phyloP scores from a whole-genome alignment of 1,140 invertebrate genomes.

The Heterodera schachtii region DNA sequence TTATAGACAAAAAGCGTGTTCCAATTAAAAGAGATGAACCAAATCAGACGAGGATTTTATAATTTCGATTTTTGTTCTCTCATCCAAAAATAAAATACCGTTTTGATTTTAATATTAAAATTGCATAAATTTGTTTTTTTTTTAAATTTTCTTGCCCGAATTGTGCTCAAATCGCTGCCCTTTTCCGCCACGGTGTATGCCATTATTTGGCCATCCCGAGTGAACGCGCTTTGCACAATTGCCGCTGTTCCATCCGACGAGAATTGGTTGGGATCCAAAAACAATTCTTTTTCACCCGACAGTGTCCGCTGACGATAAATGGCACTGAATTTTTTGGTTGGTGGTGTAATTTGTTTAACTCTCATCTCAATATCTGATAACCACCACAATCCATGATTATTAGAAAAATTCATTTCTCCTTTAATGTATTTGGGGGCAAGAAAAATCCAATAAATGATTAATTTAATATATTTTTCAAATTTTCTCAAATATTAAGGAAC shows the following conservation, averaged over 20 bases:
- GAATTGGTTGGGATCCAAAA: slow-evolving; percentile 88
- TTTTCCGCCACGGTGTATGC: slow-evolving; percentile 87
- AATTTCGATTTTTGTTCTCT: not conserved
- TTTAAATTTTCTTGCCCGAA: slow-evolving; percentile 68
- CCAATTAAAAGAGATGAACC: too few relatives aligned
- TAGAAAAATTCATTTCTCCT: too few relatives aligned
- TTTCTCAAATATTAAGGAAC: too few relatives aligned
- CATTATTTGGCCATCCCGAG: slow-evolving; percentile 84
- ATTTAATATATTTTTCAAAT: too few relatives aligned
- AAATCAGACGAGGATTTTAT: not conserved
- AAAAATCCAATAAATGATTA: too few relatives aligned
- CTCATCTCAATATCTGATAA: not conserved
- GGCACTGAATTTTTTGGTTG: slow-evolving; percentile 74
- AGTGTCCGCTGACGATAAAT: slow-evolving; percentile 85
- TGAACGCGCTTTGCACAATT: slow-evolving; percentile 78
- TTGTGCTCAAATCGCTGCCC: slow-evolving; percentile 87
- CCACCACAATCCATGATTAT: too few relatives aligned
- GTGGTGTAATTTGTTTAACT: slow-evolving; percentile 11
- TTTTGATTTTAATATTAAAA: too few relatives aligned
- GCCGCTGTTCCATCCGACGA: slow-evolving; percentile 91
- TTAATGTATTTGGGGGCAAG: too few relatives aligned
- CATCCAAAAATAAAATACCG: too few relatives aligned
- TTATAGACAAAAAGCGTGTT: too few relatives aligned
- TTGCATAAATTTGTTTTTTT: not conserved
- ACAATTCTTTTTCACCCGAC: slow-evolving; percentile 79